phyloP scores from a whole-genome alignment of 35 echinoderm and acorn worm species.

The Holothuria glaberrima region DNA sequence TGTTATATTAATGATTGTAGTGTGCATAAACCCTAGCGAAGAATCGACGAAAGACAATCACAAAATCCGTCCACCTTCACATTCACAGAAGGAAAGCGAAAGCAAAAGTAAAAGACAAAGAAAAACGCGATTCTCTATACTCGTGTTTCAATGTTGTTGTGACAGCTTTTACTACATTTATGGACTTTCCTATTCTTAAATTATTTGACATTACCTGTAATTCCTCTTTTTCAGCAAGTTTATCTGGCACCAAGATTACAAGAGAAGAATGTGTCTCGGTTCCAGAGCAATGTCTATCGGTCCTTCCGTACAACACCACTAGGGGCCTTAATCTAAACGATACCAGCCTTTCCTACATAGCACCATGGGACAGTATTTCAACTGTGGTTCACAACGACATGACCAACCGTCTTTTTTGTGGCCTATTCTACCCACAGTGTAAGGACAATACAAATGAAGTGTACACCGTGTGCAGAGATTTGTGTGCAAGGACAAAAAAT shows the following conservation, averaged over 20 bases:
- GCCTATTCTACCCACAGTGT: slow-evolving; percentile 11
- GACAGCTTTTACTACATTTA: not conserved
- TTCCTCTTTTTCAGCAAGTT: not conserved
- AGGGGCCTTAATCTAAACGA: slow-evolving; percentile 15
- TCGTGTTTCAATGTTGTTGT: not conserved
- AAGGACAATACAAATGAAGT: not conserved
- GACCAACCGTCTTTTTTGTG: not conserved
- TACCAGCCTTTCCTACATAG: not conserved
- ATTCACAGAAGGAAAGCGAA: too few relatives aligned
- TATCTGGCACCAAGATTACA: not conserved
- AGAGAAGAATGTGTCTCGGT: not conserved
- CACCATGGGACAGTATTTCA: slow-evolving; percentile 22
- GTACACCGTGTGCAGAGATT: not conserved
- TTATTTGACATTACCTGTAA: not conserved
- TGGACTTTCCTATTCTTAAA: not conserved
- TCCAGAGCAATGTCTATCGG: not conserved
- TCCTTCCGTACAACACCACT: slow-evolving; percentile 37
- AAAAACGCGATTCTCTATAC: too few relatives aligned
- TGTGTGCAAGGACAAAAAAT: not conserved
- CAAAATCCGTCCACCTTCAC: not conserved
- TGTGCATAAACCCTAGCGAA: not conserved
- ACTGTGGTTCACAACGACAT: not conserved
- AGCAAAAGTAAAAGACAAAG: too few relatives aligned
- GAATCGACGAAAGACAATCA: not conserved
- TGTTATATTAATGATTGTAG: too few relatives aligned